phyloP scores from a whole-genome alignment of 2,888 invertebrate genomes.

The Silvanus unidentatus region DNA sequence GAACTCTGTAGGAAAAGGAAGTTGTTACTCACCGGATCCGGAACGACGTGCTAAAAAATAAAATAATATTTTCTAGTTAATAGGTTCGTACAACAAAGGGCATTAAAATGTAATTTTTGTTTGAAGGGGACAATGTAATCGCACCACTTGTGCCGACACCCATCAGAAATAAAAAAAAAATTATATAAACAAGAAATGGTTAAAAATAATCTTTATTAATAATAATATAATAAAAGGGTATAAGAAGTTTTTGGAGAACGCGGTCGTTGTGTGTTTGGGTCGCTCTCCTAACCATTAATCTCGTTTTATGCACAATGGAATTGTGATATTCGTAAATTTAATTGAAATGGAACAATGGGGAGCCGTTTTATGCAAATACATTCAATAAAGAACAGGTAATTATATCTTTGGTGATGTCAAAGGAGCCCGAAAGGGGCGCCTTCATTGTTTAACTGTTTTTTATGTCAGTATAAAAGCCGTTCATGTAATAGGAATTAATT shows the following conservation, averaged over 20 bases:
- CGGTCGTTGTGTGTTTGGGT: too few species aligned
- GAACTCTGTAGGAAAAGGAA: neutral
- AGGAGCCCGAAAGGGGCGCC: constrained; percentile 3
- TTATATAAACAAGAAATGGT: too few species aligned
- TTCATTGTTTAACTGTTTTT: neutral
- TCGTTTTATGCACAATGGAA: constrained; percentile 6
- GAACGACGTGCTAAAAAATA: constrained; percentile 6
- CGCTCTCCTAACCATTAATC: constrained; percentile 12
- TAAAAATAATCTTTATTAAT: too few species aligned
- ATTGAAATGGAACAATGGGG: constrained; percentile 24
- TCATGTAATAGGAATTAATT: neutral
- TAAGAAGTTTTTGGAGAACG: too few species aligned
- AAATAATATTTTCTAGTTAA: constrained; percentile 3
- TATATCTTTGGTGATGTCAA: constrained; percentile 16
- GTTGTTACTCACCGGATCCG: constrained; percentile 4
- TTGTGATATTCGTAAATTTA: constrained; percentile 25
- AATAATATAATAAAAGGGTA: too few species aligned
- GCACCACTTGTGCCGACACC: too few species aligned
- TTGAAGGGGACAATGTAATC: too few species aligned
- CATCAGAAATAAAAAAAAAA: too few species aligned
- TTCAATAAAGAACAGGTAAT: constrained; percentile 27
- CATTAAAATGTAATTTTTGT: too few species aligned
- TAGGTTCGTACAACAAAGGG: neutral
- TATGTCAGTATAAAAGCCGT: neutral
- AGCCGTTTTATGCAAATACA: constrained; percentile 25